phyloP scores from a whole-genome alignment of 2,113 vertebrate species.

The Colossoma macropomum region DNA sequence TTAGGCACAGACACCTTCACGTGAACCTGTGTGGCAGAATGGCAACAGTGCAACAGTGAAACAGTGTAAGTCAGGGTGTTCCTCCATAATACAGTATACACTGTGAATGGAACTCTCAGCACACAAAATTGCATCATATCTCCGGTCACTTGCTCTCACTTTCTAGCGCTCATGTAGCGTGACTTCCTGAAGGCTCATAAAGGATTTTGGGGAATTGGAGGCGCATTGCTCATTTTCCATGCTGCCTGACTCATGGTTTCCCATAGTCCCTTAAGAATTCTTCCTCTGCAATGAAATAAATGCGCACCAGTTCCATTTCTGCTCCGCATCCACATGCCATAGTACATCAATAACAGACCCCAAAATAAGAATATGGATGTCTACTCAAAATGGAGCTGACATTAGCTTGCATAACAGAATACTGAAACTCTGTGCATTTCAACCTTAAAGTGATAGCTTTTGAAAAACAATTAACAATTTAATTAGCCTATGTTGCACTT shows the following conservation, averaged over 20 bases:
- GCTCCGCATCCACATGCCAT: slow-evolving; percentile 68
- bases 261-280: slow-evolving; percentile 69
- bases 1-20: slow-evolving; percentile 88
- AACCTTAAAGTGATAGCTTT: no score
- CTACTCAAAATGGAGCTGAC: slow-evolving; percentile 50
- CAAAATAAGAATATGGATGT: slow-evolving; percentile 66
- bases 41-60: neutral
- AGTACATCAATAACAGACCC: slow-evolving; percentile 69
- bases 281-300: slow-evolving; percentile 63
- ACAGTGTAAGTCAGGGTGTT: slow-evolving; percentile 1
- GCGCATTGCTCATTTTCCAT: slow-evolving; percentile 74
- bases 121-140: slow-evolving; percentile 60
- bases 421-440: slow-evolving; percentile 47
- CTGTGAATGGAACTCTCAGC: neutral
- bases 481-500: no score
- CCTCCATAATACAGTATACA: neutral
- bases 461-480: no score
- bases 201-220: slow-evolving; percentile 63
- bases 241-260: slow-evolving; percentile 73
- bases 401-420: slow-evolving; percentile 63
- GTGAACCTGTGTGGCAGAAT: slow-evolving; percentile 80
- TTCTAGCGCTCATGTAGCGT: slow-evolving; percentile 64
- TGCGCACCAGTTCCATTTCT: slow-evolving; percentile 61
- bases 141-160: slow-evolving; percentile 31
- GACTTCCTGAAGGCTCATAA: slow-evolving; percentile 66